These are phyloP conservation scores for Nettapus auritus DNA, from an alignment of 2,113 vertebrate species.

Conservation along the genomic window DNA sequence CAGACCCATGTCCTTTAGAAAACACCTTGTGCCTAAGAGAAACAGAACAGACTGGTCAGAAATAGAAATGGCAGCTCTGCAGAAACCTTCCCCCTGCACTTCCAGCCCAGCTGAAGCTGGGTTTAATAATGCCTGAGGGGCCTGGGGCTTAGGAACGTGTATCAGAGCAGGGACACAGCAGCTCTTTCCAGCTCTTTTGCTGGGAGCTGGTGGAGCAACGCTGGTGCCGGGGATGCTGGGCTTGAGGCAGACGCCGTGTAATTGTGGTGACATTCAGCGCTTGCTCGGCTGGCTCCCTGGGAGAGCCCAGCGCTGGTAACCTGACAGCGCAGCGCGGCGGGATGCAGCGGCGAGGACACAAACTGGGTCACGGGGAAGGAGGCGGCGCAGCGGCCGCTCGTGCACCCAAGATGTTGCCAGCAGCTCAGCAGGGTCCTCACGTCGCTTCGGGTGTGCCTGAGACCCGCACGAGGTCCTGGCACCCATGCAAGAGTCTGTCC, in stretches of 20 bases:
- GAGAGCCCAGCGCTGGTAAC: background rate
- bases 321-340: background rate
- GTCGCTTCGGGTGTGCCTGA: too few relatives aligned
- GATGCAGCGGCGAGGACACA: background rate
- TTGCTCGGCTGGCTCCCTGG: background rate
- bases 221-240: background rate
- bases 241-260: background rate
- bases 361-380: conserved; percentile 16
- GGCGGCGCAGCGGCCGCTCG: fast-evolving
- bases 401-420: fast-evolving
- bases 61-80: background rate
- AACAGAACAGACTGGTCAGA: background rate
- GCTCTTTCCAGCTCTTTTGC: background rate
- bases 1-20: background rate
- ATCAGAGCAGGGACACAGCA: background rate
- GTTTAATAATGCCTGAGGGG: background rate
- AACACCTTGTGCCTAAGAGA: background rate
- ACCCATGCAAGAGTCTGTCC: too few relatives aligned
- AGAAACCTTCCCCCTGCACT: background rate
- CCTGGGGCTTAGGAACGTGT: background rate
- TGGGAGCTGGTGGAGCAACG: background rate
- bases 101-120: background rate
- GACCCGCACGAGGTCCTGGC: background rate
- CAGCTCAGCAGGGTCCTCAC: fast-evolving
- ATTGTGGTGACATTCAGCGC: background rate